phyloP scores from a whole-genome alignment of 2,113 vertebrate genomes.

The Atrichornis clamosus region DNA sequence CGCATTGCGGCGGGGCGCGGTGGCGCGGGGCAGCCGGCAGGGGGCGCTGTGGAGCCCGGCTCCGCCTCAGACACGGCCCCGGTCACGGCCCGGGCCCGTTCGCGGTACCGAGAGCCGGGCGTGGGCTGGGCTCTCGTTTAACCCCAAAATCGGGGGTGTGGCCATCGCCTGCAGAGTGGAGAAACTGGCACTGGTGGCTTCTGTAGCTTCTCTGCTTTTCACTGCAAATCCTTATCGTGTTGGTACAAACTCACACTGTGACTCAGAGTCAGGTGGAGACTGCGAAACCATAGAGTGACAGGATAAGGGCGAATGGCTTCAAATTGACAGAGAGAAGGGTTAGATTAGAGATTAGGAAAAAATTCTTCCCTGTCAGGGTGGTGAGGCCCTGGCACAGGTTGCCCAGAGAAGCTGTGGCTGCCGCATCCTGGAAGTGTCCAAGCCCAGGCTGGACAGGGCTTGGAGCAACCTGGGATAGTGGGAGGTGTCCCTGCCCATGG shows the following conservation, averaged over 20 bases:
- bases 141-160: rapidly evolving
- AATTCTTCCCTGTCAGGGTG: not conserved
- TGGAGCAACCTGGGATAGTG: rapidly evolving
- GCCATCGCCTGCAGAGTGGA: rapidly evolving
- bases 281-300: not conserved
- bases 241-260: rapidly evolving
- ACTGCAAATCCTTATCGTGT: rapidly evolving
- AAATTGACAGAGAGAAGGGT: too few species aligned
- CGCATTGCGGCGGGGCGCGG: not conserved
- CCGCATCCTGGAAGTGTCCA: not conserved
- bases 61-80: rapidly evolving
- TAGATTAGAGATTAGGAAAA: not conserved
- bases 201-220: rapidly evolving
- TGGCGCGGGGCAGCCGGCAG: not conserved
- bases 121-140: rapidly evolving
- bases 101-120: rapidly evolving
- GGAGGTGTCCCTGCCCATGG: not conserved
- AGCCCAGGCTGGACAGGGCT: rapidly evolving
- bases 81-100: too few species aligned
- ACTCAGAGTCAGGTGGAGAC: too few species aligned
- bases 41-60: not conserved
- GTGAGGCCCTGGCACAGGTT: rapidly evolving
- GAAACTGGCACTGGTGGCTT: rapidly evolving
- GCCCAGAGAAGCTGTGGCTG: not conserved
- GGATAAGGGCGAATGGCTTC: not conserved